Evolutionary conservation across 2,113 vertebrate species (phyloP).

Genomic region (Xerus inauris): DNA sequence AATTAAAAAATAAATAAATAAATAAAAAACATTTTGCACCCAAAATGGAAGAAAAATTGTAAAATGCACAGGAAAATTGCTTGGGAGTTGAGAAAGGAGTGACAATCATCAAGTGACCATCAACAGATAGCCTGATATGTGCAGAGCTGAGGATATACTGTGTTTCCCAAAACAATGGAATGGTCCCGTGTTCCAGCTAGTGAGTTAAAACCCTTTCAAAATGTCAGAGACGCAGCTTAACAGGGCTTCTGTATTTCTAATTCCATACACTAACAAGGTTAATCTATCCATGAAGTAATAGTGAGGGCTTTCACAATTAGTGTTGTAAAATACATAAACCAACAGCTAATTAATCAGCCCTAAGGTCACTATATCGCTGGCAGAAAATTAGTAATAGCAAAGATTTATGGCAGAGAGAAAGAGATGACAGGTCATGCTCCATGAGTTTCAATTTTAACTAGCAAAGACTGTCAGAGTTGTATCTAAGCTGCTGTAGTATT

Average conservation of each 20-base stretch:
- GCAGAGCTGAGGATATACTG: not conserved
- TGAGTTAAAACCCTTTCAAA: conserved; percentile 66
- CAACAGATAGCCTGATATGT: not conserved
- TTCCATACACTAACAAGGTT: conserved; percentile 70
- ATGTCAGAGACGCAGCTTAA: conserved; percentile 52
- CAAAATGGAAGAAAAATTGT: not conserved
- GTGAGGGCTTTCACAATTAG: conserved; percentile 71
- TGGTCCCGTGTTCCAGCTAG: not conserved
- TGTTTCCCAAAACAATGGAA: not conserved
- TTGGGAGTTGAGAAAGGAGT: not conserved
- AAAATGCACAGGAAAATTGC: not conserved
- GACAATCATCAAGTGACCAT: not conserved
- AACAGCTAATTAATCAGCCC: conserved; percentile 74
- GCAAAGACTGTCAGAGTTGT: conserved; percentile 66
- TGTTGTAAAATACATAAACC: conserved; percentile 63
- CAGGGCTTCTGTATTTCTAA: conserved; percentile 46
- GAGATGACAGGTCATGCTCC: conserved; percentile 46
- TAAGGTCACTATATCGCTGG: conserved; percentile 46
- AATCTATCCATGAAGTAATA: conserved; percentile 51
- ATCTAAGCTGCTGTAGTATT: conserved; percentile 26
- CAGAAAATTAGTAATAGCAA: conserved; percentile 69
- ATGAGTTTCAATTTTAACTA: conserved; percentile 75
- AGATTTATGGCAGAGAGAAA: conserved; percentile 56
- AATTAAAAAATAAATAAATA: too few relatives aligned
- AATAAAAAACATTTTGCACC: not conserved